phyloP scores from a whole-genome alignment of 2,797 vertebrate species.

The Nothura maculosa region DNA sequence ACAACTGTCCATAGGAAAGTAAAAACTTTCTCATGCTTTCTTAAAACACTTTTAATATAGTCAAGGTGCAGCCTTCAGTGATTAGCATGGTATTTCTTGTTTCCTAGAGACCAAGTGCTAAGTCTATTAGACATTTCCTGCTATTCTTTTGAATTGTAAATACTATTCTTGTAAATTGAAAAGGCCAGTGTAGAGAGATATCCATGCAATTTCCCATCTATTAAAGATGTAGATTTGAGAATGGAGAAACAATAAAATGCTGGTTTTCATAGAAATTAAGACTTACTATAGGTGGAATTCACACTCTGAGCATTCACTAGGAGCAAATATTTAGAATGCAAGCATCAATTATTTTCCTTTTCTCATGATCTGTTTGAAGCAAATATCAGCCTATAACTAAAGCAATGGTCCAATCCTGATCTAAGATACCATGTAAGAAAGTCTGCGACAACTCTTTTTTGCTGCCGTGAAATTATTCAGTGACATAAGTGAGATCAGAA shows the following conservation, averaged over 20 bases:
- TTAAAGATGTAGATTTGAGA: slow-evolving; percentile 62
- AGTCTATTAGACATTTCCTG: slow-evolving; percentile 77
- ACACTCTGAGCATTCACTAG: background rate
- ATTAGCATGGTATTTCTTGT: slow-evolving; percentile 73
- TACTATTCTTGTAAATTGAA: slow-evolving; percentile 75
- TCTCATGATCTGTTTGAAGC: background rate
- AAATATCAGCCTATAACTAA: background rate
- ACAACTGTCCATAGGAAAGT: slow-evolving; percentile 22
- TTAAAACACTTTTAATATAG: slow-evolving; percentile 62
- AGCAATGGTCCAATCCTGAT: background rate
- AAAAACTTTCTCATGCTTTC: slow-evolving; percentile 47
- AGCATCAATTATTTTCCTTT: background rate
- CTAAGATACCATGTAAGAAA: background rate
- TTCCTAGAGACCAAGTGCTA: slow-evolving; percentile 76
- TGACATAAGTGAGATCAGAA: slow-evolving; percentile 37
- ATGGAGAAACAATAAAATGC: slow-evolving; percentile 39
- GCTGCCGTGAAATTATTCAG: background rate
- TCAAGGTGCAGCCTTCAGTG: slow-evolving; percentile 54
- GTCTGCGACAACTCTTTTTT: background rate
- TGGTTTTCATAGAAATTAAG: slow-evolving; percentile 46
- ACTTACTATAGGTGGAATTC: background rate
- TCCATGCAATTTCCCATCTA: slow-evolving; percentile 59
- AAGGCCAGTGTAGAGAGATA: slow-evolving; percentile 65
- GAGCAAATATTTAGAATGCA: slow-evolving; percentile 3
- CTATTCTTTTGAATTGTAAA: slow-evolving; percentile 79